Conservation (phyloP, 1,140 invertebrate genomes). For the Venturia canescens region DNA sequence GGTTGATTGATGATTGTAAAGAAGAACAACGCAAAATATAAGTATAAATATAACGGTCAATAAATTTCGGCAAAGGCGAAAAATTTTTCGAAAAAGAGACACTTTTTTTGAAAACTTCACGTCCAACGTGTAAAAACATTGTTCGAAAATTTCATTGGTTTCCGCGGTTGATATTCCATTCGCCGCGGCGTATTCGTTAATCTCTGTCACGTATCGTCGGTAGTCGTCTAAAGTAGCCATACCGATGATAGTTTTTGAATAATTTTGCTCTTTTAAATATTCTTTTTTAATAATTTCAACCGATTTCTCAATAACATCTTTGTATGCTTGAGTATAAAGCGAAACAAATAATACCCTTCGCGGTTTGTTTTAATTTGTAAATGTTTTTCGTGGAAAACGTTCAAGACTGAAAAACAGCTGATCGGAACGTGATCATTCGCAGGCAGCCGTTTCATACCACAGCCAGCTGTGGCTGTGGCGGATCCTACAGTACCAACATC, state of each 20-base stretch:
- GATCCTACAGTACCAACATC: no score
- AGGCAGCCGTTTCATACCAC: no score
- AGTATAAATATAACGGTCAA: slow-evolving; percentile 55
- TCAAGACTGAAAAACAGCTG: no score
- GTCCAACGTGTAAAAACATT: slow-evolving; percentile 69
- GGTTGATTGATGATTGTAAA: slow-evolving; percentile 75
- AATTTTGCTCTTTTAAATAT: background rate
- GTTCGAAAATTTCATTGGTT: slow-evolving; percentile 76
- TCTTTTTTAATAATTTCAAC: background rate
- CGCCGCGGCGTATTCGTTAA: slow-evolving; percentile 65
- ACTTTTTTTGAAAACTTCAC: slow-evolving; percentile 67
- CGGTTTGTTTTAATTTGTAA: no score
- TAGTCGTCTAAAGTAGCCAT: slow-evolving; percentile 65
- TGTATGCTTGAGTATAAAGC: no score
- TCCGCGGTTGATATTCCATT: slow-evolving; percentile 75
- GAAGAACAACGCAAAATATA: slow-evolving; percentile 57
- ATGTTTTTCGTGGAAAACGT: no score
- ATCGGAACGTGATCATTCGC: no score
- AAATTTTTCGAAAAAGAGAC: slow-evolving; percentile 44
- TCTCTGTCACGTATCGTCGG: slow-evolving; percentile 61
- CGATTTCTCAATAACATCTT: no score
- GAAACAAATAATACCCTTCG: no score
- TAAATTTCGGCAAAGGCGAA: slow-evolving; percentile 49
- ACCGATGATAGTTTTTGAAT: background rate
- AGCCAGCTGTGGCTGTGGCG: no score